phyloP scores from a whole-genome alignment of 2,797 vertebrate genomes.

The Chaenodraco wilsoni region DNA sequence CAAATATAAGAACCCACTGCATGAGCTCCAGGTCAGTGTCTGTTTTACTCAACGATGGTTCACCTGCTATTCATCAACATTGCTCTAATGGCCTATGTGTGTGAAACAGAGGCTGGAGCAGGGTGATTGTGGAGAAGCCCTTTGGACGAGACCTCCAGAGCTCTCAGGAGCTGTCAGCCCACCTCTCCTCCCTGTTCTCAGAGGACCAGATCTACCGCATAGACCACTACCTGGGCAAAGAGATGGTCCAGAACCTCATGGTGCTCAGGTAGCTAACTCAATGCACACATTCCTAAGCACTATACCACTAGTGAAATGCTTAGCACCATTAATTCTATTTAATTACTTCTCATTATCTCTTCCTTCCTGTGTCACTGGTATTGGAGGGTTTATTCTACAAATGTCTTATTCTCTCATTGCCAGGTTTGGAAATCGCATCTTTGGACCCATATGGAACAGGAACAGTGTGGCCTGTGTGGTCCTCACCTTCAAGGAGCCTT shows the following conservation, averaged over 20 bases:
- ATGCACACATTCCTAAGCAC: neutral
- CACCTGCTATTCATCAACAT: neutral
- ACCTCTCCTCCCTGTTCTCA: conserved; percentile 87
- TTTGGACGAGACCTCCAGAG: conserved; percentile 92
- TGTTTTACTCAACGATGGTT: conserved; percentile 3
- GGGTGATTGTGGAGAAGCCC: conserved; percentile 93
- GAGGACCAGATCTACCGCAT: conserved; percentile 95
- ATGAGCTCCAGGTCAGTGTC: conserved; percentile 83
- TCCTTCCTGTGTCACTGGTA: neutral
- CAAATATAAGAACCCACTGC: conserved; percentile 87
- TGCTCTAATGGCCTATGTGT: conserved; percentile 25
- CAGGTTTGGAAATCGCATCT: conserved; percentile 95
- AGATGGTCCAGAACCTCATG: conserved; percentile 99
- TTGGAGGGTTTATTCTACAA: neutral
- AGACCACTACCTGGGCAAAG: conserved; percentile 97
- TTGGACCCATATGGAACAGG: conserved; percentile 93
- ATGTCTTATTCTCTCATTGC: conserved; percentile 9
- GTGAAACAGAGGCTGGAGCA: conserved; percentile 88
- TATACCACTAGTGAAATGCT: neutral
- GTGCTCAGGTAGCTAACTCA: conserved; percentile 86
- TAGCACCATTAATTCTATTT: neutral
- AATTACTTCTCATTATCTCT: neutral
- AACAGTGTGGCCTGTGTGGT: conserved; percentile 91
- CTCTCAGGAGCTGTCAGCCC: conserved; percentile 88
- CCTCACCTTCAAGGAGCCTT: conserved; percentile 95